Evolutionary conservation across 2,113 vertebrate species (phyloP).

Genomic region (Carettochelys insculpta): DNA sequence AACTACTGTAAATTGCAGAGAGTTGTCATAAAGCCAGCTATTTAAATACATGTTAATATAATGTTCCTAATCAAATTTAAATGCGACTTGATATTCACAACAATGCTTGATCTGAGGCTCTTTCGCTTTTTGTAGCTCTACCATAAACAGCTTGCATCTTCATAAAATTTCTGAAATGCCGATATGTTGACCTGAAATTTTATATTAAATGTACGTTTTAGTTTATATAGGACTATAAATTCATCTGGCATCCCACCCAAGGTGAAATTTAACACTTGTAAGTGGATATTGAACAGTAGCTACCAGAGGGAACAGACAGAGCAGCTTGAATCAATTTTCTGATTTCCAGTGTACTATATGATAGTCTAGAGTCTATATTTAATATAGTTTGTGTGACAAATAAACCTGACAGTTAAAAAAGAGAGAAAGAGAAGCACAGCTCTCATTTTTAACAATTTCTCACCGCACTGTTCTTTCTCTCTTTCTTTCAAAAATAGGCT

Average conservation of each 20-base stretch:
- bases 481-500: not conserved
- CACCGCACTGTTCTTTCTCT: not conserved
- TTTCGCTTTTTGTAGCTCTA: conserved; percentile 11
- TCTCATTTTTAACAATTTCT: not conserved
- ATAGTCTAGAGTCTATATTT: not conserved
- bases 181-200: not conserved
- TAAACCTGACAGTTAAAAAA: not conserved
- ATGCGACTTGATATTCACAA: not conserved
- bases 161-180: conserved; percentile 19
- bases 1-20: not conserved
- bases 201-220: conserved; percentile 11
- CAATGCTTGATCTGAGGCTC: not conserved
- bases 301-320: not conserved
- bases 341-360: not conserved
- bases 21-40: not conserved
- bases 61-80: conserved; percentile 1
- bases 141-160: not conserved
- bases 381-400: not conserved
- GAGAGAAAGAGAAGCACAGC: not conserved
- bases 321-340: not conserved
- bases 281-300: not conserved
- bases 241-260: not conserved
- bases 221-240: not conserved
- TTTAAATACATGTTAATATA: not conserved
- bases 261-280: conserved; percentile 28